Base-by-base conservation (phyloP, 1,140 invertebrate species). In the Neuroterus valhalla region DNA sequence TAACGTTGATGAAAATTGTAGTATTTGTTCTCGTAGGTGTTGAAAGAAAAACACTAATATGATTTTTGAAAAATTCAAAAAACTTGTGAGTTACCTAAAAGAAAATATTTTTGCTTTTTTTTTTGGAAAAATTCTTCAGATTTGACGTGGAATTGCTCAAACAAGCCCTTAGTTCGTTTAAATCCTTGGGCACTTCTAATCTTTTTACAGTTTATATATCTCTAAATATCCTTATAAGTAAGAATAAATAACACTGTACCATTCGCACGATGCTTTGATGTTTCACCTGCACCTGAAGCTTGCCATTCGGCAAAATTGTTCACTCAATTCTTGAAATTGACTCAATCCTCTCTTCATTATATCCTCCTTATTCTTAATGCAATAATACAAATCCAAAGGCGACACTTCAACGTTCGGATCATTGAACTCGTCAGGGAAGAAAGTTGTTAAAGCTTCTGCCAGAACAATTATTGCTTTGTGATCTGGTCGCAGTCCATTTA, bases 291-390 rank as follows among this genome's bases (percentile, higher is more conserved):
- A 62, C 14, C 55, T 62, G 23, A 81, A 79, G 72, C 75, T 79
- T 14, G 84, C 83, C 72, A 88, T 75, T 66, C 74, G 84, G 45
- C 81, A 83, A 69, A 87, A 86, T 68, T 88, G 85, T 12, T 69
- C 75, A 50, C 78, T 82, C 14, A 90, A 71, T 14, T 88, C 85
- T 77, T 88, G 86, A 10, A 88, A 77, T n/a, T 90, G 89, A 5
- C 23, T 71, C 8, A 87, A 69, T 23, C 89, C 88, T 31, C 69
- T 74, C 70, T 74, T 81, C 2, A 90, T 38, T 15, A 70, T 21
- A 0, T 79, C 71, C 72, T 85, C 74, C 43, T 85, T 88, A 5
- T 67, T 66, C 46, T 84, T 87, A 5, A 89, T 19, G 70, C 87
- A 90, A 66, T 68, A 88, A 70, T 84, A 87, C 14, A 90, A 11